These are phyloP conservation scores for Aporophyla nigra DNA, from an alignment of 2,888 invertebrate genomes.

Conservation along the genomic window DNA sequence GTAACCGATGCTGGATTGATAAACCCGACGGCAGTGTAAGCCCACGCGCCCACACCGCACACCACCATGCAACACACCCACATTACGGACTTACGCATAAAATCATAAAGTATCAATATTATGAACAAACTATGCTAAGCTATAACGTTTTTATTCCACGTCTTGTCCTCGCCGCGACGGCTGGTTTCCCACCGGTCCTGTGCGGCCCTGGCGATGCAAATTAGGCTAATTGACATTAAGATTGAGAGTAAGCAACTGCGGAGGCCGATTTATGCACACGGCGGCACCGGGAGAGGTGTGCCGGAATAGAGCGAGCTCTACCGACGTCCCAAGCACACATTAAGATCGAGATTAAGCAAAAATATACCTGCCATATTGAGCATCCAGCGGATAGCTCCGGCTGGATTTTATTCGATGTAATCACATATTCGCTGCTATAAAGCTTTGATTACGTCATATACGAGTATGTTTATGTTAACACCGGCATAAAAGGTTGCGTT, in stretches of 20 bases:
- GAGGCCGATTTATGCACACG: conserved; percentile 64
- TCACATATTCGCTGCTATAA: conserved; percentile 62
- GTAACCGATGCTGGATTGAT: conserved; percentile 73
- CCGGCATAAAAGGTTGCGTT: conserved; percentile 50
- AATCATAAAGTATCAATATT: conserved; percentile 55
- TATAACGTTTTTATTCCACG: conserved; percentile 47
- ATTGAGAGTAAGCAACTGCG: conserved; percentile 67
- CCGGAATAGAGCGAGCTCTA: conserved; percentile 62
- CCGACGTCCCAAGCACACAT: conserved; percentile 59
- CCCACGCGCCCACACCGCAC: conserved; percentile 51
- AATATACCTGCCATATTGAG: conserved; percentile 64
- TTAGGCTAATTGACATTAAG: conserved; percentile 75
- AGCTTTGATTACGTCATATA: conserved; percentile 65
- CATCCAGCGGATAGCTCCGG: conserved; percentile 63
- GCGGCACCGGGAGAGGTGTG: conserved; percentile 59
- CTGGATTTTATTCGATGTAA: conserved; percentile 60
- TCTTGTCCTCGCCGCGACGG: conserved; percentile 38
- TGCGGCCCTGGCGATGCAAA: conserved; percentile 68
- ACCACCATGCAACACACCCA: conserved; percentile 45
- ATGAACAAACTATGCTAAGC: conserved; percentile 49
- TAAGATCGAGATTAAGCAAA: conserved; percentile 69
- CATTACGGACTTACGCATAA: conserved; percentile 50
- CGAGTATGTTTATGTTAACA: conserved; percentile 57
- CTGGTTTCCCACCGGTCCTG: conserved; percentile 50
- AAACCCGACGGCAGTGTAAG: conserved; percentile 66